Evolutionary conservation across 2,888 invertebrate genomes (phyloP).

Genomic region (Stenichneumon culpator): DNA sequence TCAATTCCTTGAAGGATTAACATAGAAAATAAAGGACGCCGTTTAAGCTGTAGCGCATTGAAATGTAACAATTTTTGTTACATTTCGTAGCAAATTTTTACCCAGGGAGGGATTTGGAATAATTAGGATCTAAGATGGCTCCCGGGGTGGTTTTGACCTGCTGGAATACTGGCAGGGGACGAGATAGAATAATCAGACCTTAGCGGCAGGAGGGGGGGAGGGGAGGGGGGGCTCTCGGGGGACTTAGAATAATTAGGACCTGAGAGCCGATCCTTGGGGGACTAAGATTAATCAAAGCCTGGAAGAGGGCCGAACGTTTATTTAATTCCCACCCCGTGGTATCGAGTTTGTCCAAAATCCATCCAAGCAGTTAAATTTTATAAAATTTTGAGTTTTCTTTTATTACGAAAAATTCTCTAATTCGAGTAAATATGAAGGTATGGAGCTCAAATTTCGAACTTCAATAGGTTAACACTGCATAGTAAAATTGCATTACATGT

Average conservation of each 20-base stretch:
- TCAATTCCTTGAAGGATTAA: no score
- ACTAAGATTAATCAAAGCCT: not conserved
- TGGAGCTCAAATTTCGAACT: no score
- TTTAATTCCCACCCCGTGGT: not conserved
- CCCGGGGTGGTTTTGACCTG: not conserved
- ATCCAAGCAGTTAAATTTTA: no score
- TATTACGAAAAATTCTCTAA: no score
- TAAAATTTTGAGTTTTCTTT: no score
- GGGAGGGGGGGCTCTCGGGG: not conserved
- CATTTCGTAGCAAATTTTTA: not conserved
- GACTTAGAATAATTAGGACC: not conserved
- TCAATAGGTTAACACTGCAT: no score
- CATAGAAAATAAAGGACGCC: no score
- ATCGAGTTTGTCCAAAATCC: no score
- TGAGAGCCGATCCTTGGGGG: not conserved
- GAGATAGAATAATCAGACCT: not conserved
- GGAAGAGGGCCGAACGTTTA: not conserved
- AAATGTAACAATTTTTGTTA: no score
- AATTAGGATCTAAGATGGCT: not conserved
- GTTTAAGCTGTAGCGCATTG: no score
- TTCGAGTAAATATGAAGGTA: no score
- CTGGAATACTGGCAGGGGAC: not conserved
- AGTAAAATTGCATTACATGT: no score
- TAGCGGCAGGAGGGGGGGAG: not conserved
- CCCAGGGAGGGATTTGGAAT: not conserved